Percentiles rank a stretch among this genome's conserved stretches.
phyloP scores from a whole-genome alignment of 2,888 invertebrate genomes.

The Gortyna flavago region DNA sequence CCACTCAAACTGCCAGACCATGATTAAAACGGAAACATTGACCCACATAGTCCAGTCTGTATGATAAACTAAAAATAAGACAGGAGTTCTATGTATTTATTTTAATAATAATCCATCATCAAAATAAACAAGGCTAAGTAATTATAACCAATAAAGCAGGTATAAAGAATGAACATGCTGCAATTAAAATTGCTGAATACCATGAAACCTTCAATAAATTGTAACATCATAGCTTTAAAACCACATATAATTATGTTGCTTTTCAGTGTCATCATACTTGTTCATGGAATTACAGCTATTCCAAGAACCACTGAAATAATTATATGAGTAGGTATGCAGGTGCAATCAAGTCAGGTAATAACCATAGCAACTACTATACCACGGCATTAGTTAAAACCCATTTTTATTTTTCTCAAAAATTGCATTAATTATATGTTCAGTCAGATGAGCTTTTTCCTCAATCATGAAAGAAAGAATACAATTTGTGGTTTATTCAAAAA shows the following conservation, averaged over 20 bases:
- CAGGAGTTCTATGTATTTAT: too few relatives aligned
- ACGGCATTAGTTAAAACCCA: neutral
- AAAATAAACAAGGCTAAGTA: too few relatives aligned
- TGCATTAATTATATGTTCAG: neutral
- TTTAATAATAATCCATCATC: too few relatives aligned
- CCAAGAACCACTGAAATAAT: conserved; percentile 11
- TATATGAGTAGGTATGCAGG: neutral
- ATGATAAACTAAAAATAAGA: too few relatives aligned
- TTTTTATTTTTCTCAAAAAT: neutral
- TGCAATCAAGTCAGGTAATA: neutral
- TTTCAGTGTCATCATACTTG: neutral
- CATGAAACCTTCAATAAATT: conserved; percentile 2
- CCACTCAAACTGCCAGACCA: too few relatives aligned
- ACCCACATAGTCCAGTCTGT: too few relatives aligned
- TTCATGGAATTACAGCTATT: conserved; percentile 14
- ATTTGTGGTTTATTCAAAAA: neutral
- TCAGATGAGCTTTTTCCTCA: neutral
- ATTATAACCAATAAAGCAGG: too few relatives aligned
- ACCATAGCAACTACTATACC: neutral
- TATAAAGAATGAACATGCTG: neutral
- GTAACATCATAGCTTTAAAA: neutral
- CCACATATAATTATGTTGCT: conserved; percentile 1
- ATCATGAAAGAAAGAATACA: neutral
- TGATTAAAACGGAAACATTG: too few relatives aligned
- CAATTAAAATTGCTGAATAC: neutral